These are phyloP conservation scores for Autographa pulchrina DNA, from an alignment of 2,888 invertebrate genomes.

Conservation along the genomic window DNA sequence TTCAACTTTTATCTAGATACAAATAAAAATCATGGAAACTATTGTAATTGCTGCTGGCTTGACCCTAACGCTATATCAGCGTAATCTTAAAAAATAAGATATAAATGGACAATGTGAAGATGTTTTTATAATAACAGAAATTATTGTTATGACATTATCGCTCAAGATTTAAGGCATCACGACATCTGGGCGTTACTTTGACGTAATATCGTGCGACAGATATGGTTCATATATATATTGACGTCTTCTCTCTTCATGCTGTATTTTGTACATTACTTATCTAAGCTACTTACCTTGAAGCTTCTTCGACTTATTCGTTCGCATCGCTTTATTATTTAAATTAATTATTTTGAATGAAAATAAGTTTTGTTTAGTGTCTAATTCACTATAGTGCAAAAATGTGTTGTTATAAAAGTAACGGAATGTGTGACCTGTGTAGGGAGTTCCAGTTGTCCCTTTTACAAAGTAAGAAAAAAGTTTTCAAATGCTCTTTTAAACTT, in stretches of 20 bases:
- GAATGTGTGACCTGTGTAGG: constrained; percentile 86
- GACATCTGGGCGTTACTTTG: constrained; percentile 87
- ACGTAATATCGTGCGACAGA: constrained; percentile 86
- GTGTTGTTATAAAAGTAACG: constrained; percentile 86
- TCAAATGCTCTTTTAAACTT: background rate
- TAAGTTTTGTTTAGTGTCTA: constrained; percentile 35
- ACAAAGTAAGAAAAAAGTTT: constrained; percentile 78
- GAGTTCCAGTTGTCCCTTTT: constrained; percentile 83
- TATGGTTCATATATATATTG: constrained; percentile 87
- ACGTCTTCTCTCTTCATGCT: constrained; percentile 78
- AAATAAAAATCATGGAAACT: background rate
- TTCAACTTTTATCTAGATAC: constrained; percentile 1
- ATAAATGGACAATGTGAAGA: constrained; percentile 54
- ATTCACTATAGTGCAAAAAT: constrained; percentile 70
- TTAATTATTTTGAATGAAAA: constrained; percentile 55
- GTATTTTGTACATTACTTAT: constrained; percentile 87
- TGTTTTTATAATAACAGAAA: constrained; percentile 73
- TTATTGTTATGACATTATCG: constrained; percentile 82
- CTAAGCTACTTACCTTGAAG: constrained; percentile 88
- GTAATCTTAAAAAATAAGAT: constrained; percentile 40
- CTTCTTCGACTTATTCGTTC: constrained; percentile 77
- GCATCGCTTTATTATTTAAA: constrained; percentile 70
- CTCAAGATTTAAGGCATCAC: constrained; percentile 82
- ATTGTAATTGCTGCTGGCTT: constrained; percentile 18
- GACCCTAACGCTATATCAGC: constrained; percentile 36